Evolutionary conservation across 2,888 invertebrate genomes (phyloP).

Genomic region (Pherbina coryleti): DNA sequence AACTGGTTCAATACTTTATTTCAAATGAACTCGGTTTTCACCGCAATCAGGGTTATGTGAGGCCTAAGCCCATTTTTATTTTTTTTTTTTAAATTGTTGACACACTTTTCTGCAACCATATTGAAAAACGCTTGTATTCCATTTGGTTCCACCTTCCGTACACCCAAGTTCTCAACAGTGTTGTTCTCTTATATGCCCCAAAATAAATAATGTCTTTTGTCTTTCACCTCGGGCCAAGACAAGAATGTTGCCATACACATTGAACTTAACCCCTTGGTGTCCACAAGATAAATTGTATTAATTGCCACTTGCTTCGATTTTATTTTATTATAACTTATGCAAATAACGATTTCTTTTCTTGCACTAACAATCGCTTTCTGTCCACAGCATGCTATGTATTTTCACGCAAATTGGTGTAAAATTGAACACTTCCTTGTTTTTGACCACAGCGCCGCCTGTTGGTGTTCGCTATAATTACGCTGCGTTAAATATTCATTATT

Average conservation of each 20-base stretch:
- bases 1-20: no score
- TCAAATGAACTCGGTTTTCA: no score
- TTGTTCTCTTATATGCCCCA: no score
- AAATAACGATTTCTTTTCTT: constrained; percentile 8
- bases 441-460: background rate
- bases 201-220: background rate
- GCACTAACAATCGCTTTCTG: background rate
- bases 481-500: constrained; percentile 10
- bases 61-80: no score
- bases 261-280: no score
- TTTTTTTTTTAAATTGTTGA: no score
- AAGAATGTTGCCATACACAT: background rate
- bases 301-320: background rate
- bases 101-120: no score
- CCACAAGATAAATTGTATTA: background rate
- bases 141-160: no score
- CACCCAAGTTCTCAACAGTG: no score
- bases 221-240: background rate
- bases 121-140: no score
- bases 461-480: constrained; percentile 26
- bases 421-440: constrained; percentile 22
- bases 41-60: no score
- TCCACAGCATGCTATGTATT: background rate
- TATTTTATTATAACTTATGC: constrained; percentile 28
- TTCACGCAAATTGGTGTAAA: constrained; percentile 26